These are phyloP conservation scores for Cinara cedri DNA, from an alignment of 2,888 invertebrate genomes.

Conservation along the genomic window DNA sequence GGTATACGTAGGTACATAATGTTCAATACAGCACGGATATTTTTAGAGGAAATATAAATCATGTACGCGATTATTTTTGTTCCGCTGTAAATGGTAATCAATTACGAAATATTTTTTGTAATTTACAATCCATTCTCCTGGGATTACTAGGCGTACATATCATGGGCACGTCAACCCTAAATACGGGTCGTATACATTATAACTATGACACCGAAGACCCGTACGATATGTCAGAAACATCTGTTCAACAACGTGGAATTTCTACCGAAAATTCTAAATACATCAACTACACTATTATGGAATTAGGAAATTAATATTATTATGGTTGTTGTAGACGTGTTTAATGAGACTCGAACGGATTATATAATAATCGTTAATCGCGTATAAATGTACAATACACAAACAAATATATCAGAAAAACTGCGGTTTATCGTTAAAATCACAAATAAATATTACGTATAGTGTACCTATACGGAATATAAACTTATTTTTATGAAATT, in stretches of 20 bases:
- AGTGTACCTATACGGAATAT: too few relatives aligned
- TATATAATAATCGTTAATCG: too few relatives aligned
- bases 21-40: neutral
- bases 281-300: neutral
- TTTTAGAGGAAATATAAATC: slow-evolving; percentile 26
- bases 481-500: too few relatives aligned
- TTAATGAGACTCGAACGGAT: neutral
- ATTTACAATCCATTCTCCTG: neutral
- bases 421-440: too few relatives aligned
- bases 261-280: slow-evolving; percentile 4
- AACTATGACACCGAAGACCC: slow-evolving; percentile 21
- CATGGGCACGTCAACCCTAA: slow-evolving; percentile 43
- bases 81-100: slow-evolving; percentile 45
- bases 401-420: too few relatives aligned
- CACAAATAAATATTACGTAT: too few relatives aligned
- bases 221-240: slow-evolving; percentile 20
- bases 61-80: slow-evolving; percentile 28
- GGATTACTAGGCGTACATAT: slow-evolving; percentile 36
- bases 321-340: neutral
- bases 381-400: too few relatives aligned
- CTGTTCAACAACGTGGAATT: slow-evolving; percentile 23
- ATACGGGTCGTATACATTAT: slow-evolving; percentile 34
- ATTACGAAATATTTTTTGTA: slow-evolving; percentile 44
- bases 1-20: neutral
- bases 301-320: slow-evolving; percentile 2